A percentile compares a stretch with the other conserved stretches of the same genome.
These are phyloP conservation scores for Phoeniculus purpureus DNA, from an alignment of 2,797 vertebrate species.

Conservation along the genomic window DNA sequence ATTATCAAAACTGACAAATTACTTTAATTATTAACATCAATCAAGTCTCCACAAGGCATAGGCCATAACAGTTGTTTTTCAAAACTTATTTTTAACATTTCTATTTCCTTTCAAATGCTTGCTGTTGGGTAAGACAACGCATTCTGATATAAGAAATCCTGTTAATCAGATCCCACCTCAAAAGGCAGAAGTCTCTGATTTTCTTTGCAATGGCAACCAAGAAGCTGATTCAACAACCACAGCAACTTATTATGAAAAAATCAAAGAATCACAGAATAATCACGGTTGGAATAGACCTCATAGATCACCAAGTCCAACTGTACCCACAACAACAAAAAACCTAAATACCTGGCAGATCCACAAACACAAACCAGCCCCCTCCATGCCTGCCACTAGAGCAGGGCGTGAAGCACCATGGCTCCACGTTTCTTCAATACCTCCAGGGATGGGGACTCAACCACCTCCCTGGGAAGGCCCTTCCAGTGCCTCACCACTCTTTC, in stretches of 20 bases:
- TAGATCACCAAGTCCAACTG: no score
- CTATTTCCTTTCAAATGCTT: slow-evolving; percentile 39
- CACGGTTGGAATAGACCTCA: no score
- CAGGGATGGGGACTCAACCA: no score
- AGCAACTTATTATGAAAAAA: neutral
- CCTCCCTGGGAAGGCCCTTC: no score
- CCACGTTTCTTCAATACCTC: no score
- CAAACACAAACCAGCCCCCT: no score
- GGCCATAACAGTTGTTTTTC: slow-evolving; percentile 11
- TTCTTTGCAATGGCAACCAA: neutral
- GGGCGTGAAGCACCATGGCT: no score
- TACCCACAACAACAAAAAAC: no score
- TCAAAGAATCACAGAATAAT: no score
- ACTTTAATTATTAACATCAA: slow-evolving; percentile 56
- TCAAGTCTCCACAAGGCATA: slow-evolving; percentile 32
- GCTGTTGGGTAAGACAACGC: slow-evolving; percentile 7
- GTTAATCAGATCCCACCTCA: neutral
- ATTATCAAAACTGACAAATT: slow-evolving; percentile 56
- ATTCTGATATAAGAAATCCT: neutral
- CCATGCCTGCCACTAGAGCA: no score
- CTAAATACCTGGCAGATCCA: no score
- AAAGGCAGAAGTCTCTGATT: neutral
- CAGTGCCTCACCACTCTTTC: no score
- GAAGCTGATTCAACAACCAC: neutral
- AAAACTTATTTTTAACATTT: slow-evolving; percentile 31